Conservation (phyloP, 2,113 vertebrate genomes). For the Callaeas wilsoni region DNA sequence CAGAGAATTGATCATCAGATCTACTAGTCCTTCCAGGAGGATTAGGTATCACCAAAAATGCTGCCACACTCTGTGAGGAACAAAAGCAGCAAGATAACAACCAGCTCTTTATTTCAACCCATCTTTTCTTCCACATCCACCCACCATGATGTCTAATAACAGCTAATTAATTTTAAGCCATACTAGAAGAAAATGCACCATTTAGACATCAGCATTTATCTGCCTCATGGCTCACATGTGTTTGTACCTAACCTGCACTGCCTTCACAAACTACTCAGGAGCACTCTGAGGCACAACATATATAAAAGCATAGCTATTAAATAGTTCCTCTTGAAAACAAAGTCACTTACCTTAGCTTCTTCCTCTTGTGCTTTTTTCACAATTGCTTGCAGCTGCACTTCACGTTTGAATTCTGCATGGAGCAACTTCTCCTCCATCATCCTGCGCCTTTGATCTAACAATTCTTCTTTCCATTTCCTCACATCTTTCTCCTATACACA, state of each 20-base stretch:
- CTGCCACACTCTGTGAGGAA: neutral
- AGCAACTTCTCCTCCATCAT: constrained; percentile 99
- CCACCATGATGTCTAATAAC: neutral
- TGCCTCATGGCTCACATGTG: fast-evolving
- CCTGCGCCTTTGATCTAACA: constrained; percentile 89
- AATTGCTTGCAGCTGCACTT: constrained; percentile 95
- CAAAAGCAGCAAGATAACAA: neutral
- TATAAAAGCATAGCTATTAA: neutral
- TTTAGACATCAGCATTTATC: neutral
- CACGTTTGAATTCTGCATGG: constrained; percentile 95
- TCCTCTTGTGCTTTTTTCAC: constrained; percentile 99
- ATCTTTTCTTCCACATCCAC: neutral
- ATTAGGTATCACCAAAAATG: neutral
- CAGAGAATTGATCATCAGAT: neutral
- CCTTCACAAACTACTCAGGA: neutral
- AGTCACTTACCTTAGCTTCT: constrained; percentile 86
- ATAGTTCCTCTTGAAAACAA: neutral
- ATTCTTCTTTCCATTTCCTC: constrained; percentile 95
- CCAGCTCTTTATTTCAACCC: neutral
- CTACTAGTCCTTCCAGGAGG: neutral
- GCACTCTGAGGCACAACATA: neutral
- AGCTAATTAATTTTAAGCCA: neutral
- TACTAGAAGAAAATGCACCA: neutral
- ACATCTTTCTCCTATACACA: constrained; percentile 90
- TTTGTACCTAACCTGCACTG: fast-evolving